Conservation (phyloP, 2,113 vertebrate species). For the Ondatra zibethicus region DNA sequence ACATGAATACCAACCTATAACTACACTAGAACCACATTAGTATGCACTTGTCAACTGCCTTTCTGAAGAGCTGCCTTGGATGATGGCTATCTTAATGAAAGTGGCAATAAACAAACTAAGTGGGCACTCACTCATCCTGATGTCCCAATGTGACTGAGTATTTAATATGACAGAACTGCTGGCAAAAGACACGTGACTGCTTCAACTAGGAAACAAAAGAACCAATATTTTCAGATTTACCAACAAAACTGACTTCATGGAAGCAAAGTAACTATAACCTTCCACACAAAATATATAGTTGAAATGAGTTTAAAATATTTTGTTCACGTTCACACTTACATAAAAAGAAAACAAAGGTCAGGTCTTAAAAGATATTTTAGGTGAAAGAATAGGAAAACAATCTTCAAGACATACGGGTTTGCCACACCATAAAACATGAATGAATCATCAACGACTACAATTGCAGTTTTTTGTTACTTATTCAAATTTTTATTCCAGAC, state of each 20-base stretch:
- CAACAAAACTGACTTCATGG: constrained; percentile 18
- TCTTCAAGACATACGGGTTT: constrained; percentile 13
- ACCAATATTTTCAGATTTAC: not conserved
- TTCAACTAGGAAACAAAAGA: constrained; percentile 24
- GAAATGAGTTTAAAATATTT: not conserved
- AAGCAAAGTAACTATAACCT: not conserved
- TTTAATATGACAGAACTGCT: not conserved
- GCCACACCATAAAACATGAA: not conserved
- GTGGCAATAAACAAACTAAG: not conserved
- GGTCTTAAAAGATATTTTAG: not conserved
- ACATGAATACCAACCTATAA: not conserved
- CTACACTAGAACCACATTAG: not conserved
- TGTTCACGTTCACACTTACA: not conserved
- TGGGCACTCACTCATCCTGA: not conserved
- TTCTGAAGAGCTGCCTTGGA: not conserved
- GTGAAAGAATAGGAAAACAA: not conserved
- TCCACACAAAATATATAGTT: not conserved
- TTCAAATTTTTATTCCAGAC: not conserved
- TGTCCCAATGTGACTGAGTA: not conserved
- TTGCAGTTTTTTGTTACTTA: not conserved
- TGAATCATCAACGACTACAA: not conserved
- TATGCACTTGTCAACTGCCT: not conserved
- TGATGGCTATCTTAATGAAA: not conserved
- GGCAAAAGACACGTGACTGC: not conserved
- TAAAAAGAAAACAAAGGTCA: constrained; percentile 31